Base-by-base conservation (phyloP, 2,113 vertebrate species). In the Limnothrissa miodon region DNA sequence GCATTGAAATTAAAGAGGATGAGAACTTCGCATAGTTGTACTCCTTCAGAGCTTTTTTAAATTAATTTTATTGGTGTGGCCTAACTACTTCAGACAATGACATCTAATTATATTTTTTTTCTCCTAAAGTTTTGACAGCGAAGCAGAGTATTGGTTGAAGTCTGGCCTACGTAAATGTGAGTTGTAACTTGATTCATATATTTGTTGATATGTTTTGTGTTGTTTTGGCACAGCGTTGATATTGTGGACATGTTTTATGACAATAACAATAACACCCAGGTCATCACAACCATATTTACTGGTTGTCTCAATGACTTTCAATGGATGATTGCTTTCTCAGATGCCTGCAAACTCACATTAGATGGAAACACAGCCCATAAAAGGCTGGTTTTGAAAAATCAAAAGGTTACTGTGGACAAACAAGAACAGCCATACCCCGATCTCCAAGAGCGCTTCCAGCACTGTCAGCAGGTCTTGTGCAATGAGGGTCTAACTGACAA, bases 311-410 rank as follows among this genome's bases (percentile, higher is more conserved):
- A 48, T 48, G 46, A 48, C 46, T 13, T 15, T 1, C 1, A 9
- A 48, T 2, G 13, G 46, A 48, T 13, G 15, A 48, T 59, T 59
- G 19, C 19, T 59, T 59, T 25, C 56, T 59, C 21, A 59, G 56
- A 59, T 59, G 56, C 56, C 39, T 45, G 78, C 15, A 45, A 79
- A 45, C 9, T 79, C 21, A 79, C 33, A 19, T 8, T 79, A 45
- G 78, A 79, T 42, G 9, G 21, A n/a, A 79, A 79, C 39, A 79
- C 78, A 42, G 78, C 39, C 39, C 13, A 79, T n/a, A 79, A 79
- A n/a, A 15, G 6, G 33, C 39, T 42, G 39, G 13, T 39, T 44
- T n/a, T 19, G 21, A 45, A 44, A 19, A 79, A 79, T 39, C 44
- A n/a, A 45, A n/a, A 44, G 39, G 39, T 79, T 21, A n/a, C 10